Conservation (phyloP, 2,113 vertebrate genomes). For the Athene cunicularia region DNA sequence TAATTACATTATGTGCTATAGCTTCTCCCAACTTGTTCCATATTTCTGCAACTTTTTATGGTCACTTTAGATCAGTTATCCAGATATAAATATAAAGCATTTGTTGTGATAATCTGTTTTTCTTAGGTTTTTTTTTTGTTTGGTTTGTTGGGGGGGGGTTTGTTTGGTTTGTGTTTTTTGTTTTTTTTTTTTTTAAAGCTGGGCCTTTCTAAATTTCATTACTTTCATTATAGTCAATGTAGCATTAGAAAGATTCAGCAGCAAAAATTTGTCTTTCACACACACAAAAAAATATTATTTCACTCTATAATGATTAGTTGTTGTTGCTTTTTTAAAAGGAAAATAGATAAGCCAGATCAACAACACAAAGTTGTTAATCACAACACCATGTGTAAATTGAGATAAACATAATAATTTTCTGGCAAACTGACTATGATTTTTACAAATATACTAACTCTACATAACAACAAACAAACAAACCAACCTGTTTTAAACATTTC, state of each 20-base stretch:
- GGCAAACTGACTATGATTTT: not conserved
- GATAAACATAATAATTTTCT: not conserved
- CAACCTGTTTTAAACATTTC: not conserved
- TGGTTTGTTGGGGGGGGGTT: no score
- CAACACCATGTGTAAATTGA: not conserved
- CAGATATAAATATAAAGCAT: not conserved
- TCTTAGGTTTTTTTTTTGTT: no score
- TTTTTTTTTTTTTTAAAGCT: not conserved
- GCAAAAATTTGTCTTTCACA: not conserved
- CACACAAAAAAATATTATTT: not conserved
- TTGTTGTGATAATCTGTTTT: not conserved
- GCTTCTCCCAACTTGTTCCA: not conserved
- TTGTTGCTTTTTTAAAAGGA: not conserved
- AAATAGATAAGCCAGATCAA: not conserved
- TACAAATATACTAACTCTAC: not conserved
- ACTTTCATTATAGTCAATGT: not conserved
- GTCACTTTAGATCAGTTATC: not conserved
- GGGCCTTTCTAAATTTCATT: not conserved
- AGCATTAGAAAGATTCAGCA: not conserved
- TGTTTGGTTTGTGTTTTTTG: no score
- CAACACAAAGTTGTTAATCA: not conserved
- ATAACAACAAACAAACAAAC: not conserved
- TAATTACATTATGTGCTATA: not conserved
- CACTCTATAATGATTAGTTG: not conserved
- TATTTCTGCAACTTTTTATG: not conserved